These are phyloP conservation scores for Atrina japonica DNA, from an alignment of 2,888 invertebrate genomes.

Conservation along the genomic window DNA sequence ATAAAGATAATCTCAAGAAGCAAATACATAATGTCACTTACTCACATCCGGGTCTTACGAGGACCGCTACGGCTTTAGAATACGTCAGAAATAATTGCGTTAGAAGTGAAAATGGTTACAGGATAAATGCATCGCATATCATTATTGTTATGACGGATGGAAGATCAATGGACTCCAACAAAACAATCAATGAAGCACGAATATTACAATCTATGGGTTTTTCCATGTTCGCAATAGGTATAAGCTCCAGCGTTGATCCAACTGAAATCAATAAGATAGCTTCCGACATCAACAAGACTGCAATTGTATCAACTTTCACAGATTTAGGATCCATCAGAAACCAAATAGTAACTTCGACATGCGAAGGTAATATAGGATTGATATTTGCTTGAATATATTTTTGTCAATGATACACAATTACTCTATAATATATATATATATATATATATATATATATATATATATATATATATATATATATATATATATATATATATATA, in stretches of 20 bases:
- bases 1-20: not conserved
- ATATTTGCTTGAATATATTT: too few species aligned
- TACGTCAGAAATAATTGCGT: not conserved
- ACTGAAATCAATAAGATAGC: not conserved
- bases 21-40: not conserved
- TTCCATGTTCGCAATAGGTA: conserved; percentile 4
- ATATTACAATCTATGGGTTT: not conserved
- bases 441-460: too few species aligned
- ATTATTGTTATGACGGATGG: conserved; percentile 19
- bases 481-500: too few species aligned
- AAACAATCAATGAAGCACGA: not conserved
- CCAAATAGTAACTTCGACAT: not conserved
- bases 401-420: too few species aligned
- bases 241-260: not conserved
- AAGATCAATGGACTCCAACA: not conserved
- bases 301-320: not conserved
- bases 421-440: too few species aligned
- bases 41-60: conserved; percentile 8
- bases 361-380: conserved; percentile 17
- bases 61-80: not conserved
- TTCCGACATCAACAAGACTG: not conserved
- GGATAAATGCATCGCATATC: not conserved
- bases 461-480: too few species aligned
- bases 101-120: not conserved
- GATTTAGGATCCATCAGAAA: not conserved